These are phyloP conservation scores for Sebastes fasciatus DNA, from an alignment of 2,113 vertebrate species.

Conservation along the genomic window DNA sequence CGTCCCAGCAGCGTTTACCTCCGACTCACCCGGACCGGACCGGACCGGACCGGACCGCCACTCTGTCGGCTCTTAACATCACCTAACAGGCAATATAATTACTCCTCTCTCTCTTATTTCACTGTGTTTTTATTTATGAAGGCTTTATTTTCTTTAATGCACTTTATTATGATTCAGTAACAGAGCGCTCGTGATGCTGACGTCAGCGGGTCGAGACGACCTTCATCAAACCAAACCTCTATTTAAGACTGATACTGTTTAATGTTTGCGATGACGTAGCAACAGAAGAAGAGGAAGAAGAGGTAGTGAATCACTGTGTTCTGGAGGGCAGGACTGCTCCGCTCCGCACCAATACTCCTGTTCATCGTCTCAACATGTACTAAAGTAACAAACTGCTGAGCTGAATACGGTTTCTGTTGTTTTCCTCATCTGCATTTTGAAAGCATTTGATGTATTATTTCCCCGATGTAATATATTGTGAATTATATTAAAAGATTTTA, in stretches of 20 bases:
- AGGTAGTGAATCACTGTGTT: slow-evolving; percentile 75
- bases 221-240: slow-evolving; percentile 65
- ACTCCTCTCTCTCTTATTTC: slow-evolving; percentile 30
- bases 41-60: slow-evolving; percentile 16
- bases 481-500: slow-evolving; percentile 83
- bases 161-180: slow-evolving; percentile 79
- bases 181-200: background rate
- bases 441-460: slow-evolving; percentile 77
- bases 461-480: slow-evolving; percentile 82
- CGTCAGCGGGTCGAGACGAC: slow-evolving; percentile 37
- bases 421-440: slow-evolving; percentile 69
- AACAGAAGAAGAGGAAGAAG: background rate
- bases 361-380: too few relatives aligned
- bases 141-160: slow-evolving; percentile 79
- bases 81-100: slow-evolving; percentile 49
- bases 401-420: slow-evolving; percentile 40
- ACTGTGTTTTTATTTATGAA: slow-evolving; percentile 51
- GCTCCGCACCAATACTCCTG: too few relatives aligned
- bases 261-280: slow-evolving; percentile 52
- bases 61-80: slow-evolving; percentile 18
- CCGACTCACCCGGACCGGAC: background rate
- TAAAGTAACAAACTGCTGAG: slow-evolving; percentile 41
- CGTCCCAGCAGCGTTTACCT: slow-evolving; percentile 50
- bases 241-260: slow-evolving; percentile 49
- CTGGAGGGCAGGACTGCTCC: slow-evolving; percentile 19